Conservation (phyloP, 2,797 vertebrate genomes). For the Decapterus maruadsi region DNA sequence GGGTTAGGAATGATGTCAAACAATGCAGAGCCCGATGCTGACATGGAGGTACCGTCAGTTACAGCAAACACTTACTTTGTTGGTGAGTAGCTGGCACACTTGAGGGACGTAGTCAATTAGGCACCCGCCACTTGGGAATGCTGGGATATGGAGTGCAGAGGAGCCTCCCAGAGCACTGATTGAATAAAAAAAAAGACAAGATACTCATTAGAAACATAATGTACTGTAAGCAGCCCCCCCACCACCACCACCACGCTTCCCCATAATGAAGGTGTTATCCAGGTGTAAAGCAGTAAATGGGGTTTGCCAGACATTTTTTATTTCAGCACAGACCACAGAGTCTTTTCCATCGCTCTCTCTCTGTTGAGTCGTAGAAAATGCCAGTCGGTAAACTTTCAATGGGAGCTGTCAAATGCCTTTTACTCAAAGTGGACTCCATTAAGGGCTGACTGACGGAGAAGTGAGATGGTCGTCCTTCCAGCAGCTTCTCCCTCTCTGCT, state of each 20-base stretch:
- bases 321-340: neutral
- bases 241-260: neutral
- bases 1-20: slow-evolving; percentile 2
- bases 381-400: neutral
- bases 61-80: slow-evolving; percentile 88
- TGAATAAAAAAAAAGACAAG: slow-evolving; percentile 29
- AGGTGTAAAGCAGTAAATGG: neutral
- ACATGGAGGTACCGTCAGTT: slow-evolving; percentile 5
- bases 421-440: neutral
- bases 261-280: neutral
- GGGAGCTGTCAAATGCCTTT: no score
- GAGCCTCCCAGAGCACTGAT: slow-evolving; percentile 95
- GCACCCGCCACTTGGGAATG: slow-evolving; percentile 96
- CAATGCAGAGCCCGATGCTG: neutral
- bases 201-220: no score
- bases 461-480: neutral
- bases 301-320: neutral
- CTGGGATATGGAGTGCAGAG: slow-evolving; percentile 96
- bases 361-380: neutral
- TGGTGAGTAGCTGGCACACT: slow-evolving; percentile 97
- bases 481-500: neutral
- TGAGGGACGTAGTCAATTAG: slow-evolving; percentile 99
- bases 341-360: neutral
- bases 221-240: no score
- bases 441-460: no score